Evolutionary conservation across 2,888 invertebrate genomes (phyloP).

Genomic region (Julus scanicus): DNA sequence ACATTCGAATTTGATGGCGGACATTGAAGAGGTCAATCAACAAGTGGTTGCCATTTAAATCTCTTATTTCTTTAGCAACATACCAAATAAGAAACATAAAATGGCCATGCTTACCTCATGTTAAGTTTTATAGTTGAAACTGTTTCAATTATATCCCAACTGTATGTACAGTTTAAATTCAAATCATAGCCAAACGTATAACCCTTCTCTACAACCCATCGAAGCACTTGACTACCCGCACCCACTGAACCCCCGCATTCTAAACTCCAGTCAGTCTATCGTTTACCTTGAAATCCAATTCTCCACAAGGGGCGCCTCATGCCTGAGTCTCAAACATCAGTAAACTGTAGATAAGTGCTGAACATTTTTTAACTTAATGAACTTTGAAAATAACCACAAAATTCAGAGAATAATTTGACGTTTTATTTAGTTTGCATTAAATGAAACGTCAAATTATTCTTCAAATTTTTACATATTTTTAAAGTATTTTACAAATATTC

Average conservation of each 20-base stretch:
- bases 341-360: no score
- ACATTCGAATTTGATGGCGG: slow-evolving; percentile 6
- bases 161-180: background rate
- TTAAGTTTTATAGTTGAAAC: background rate
- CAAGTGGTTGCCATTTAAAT: slow-evolving; percentile 3
- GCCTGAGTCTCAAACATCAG: no score
- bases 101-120: background rate
- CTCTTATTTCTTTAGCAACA: background rate
- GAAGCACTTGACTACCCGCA: background rate
- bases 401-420: no score
- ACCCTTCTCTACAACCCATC: slow-evolving; percentile 19
- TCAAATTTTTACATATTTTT: no score
- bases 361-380: no score
- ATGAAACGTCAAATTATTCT: no score
- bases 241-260: background rate
- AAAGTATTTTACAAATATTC: no score
- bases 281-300: background rate
- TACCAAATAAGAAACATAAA: background rate
- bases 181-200: background rate
- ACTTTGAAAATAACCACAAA: no score
- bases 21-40: slow-evolving; percentile 2
- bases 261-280: background rate
- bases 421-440: no score
- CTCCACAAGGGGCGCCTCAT: slow-evolving; percentile 22
- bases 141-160: background rate